A percentile compares a stretch with the other conserved stretches of the same genome.
phyloP scores from a whole-genome alignment of 2,797 vertebrate species.

The Buceros bicornis region DNA sequence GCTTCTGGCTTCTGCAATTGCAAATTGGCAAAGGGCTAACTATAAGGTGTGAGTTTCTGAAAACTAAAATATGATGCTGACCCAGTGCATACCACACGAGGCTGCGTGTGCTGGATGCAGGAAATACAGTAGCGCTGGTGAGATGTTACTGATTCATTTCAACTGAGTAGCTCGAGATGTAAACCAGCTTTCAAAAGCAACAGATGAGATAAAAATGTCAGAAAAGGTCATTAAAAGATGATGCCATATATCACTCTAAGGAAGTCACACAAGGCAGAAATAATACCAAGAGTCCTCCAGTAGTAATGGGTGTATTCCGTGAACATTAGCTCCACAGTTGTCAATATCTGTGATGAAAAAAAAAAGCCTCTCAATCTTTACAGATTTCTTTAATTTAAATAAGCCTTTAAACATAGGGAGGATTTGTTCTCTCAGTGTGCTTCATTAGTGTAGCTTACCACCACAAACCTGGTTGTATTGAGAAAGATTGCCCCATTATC shows the following conservation, averaged over 20 bases:
- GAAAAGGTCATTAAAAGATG: slow-evolving; percentile 4
- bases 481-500: slow-evolving; percentile 88
- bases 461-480: slow-evolving; percentile 83
- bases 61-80: slow-evolving; percentile 55
- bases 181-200: slow-evolving; percentile 51
- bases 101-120: slow-evolving; percentile 54
- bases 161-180: slow-evolving; percentile 47
- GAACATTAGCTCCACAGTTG: slow-evolving; percentile 7
- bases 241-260: slow-evolving; percentile 38
- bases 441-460: slow-evolving; percentile 85
- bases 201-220: slow-evolving; percentile 21
- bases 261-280: slow-evolving; percentile 25
- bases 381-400: slow-evolving; percentile 82
- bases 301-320: neutral
- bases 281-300: neutral
- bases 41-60: slow-evolving; percentile 75
- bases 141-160: slow-evolving; percentile 54
- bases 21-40: slow-evolving; percentile 70
- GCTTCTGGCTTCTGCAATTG: slow-evolving; percentile 75
- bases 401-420: slow-evolving; percentile 77
- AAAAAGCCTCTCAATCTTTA: slow-evolving; percentile 55
- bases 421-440: slow-evolving; percentile 81
- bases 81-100: slow-evolving; percentile 36
- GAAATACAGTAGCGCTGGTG: slow-evolving; percentile 37
- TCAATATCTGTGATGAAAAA: slow-evolving; percentile 49